phyloP scores from a whole-genome alignment of 2,113 vertebrate species.

The Passerina amoena region DNA sequence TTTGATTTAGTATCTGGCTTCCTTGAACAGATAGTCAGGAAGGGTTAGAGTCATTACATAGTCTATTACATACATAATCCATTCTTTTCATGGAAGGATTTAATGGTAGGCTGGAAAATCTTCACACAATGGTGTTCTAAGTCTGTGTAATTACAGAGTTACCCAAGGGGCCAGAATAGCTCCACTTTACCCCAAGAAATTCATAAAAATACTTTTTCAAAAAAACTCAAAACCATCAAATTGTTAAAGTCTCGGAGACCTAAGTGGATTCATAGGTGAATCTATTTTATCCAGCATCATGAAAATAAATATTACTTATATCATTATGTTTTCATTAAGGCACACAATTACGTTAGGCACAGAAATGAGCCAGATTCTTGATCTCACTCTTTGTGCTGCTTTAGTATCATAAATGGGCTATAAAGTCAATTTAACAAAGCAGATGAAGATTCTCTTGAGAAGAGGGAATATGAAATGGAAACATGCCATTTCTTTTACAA shows the following conservation, averaged over 20 bases:
- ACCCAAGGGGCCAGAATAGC: neutral
- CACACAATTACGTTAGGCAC: neutral
- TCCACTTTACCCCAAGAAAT: neutral
- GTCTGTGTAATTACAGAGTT: neutral
- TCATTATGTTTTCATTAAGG: constrained; percentile 10
- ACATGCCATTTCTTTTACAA: constrained; percentile 28
- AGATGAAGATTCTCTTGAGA: constrained; percentile 37
- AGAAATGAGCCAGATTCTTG: constrained; percentile 7
- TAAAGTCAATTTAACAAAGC: constrained; percentile 50
- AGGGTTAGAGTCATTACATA: neutral
- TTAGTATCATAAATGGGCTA: constrained; percentile 21
- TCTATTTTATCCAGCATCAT: neutral
- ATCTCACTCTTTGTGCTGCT: neutral
- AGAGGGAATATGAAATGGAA: constrained; percentile 46
- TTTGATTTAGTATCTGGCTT: neutral
- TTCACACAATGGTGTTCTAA: neutral
- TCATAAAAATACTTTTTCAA: neutral
- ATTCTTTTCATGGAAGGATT: constrained; percentile 16
- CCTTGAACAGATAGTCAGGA: neutral
- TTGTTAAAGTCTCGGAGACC: neutral
- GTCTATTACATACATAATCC: neutral
- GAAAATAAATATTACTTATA: constrained; percentile 21
- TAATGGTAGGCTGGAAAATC: constrained; percentile 3
- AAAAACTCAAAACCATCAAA: neutral
- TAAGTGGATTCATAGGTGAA: neutral